phyloP scores from a whole-genome alignment of 2,888 invertebrate genomes.

The Caenorhabditis virilis region DNA sequence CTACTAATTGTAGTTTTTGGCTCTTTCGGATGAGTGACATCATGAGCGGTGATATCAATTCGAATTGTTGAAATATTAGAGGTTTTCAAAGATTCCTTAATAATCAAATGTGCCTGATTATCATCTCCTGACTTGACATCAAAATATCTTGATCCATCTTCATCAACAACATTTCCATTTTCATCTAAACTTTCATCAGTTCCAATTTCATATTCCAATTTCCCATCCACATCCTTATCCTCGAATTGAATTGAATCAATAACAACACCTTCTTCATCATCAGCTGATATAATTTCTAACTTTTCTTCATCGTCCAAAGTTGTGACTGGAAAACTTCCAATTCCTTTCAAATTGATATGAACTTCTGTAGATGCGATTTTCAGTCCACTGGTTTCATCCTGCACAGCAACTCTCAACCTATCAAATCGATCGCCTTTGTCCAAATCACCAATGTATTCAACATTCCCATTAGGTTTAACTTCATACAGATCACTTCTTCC shows the following conservation, averaged over 20 bases:
- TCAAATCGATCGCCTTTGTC: slow-evolving; percentile 17
- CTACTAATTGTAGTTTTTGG: slow-evolving; percentile 8
- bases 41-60: slow-evolving; percentile 16
- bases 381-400: slow-evolving; percentile 18
- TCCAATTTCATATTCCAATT: slow-evolving; percentile 8
- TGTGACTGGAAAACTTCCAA: slow-evolving; percentile 17
- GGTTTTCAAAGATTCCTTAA: not conserved
- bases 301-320: not conserved
- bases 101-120: slow-evolving; percentile 15
- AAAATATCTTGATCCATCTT: slow-evolving; percentile 2
- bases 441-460: slow-evolving; percentile 19
- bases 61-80: slow-evolving; percentile 8
- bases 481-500: slow-evolving; percentile 25
- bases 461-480: slow-evolving; percentile 19
- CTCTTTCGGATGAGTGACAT: slow-evolving; percentile 68
- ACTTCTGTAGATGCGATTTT: slow-evolving; percentile 22
- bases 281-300: slow-evolving; percentile 2
- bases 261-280: slow-evolving; percentile 29
- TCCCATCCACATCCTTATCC: slow-evolving; percentile 20
- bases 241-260: slow-evolving; percentile 21
- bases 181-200: slow-evolving; percentile 3
- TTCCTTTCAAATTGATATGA: slow-evolving; percentile 14
- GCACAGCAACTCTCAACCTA: slow-evolving; percentile 23
- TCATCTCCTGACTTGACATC: slow-evolving; percentile 14
- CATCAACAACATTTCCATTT: slow-evolving; percentile 7